A percentile compares a stretch with the other conserved stretches of the same genome.
These are phyloP conservation scores for Schrankia costaestrigalis DNA, from an alignment of 2,888 invertebrate genomes.

Conservation along the genomic window DNA sequence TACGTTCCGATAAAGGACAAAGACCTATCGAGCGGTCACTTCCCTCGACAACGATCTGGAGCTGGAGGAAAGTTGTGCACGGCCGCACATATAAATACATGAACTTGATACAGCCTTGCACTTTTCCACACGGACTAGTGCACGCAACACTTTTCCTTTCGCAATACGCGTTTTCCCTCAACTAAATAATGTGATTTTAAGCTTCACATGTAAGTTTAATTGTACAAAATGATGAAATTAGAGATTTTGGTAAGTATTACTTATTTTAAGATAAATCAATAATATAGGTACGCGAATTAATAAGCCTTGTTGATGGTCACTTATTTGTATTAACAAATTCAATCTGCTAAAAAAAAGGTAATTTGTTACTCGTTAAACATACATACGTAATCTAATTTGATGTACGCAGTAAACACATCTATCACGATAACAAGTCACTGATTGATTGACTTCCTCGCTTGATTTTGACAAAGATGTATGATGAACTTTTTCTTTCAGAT, in stretches of 20 bases:
- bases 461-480: conserved; percentile 36
- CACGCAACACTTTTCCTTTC: conserved; percentile 68
- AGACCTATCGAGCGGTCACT: conserved; percentile 72
- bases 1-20: conserved; percentile 70
- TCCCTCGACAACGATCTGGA: conserved; percentile 65
- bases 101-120: conserved; percentile 71
- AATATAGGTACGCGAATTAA: too few species aligned
- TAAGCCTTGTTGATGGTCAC: too few species aligned
- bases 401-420: conserved; percentile 16
- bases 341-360: too few species aligned
- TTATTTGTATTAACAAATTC: background rate
- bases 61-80: conserved; percentile 67
- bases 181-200: conserved; percentile 56
- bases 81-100: conserved; percentile 71
- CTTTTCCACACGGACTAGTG: conserved; percentile 63
- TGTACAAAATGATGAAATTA: conserved; percentile 51
- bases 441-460: conserved; percentile 46
- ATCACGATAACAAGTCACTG: conserved; percentile 30
- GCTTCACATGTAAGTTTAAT: conserved; percentile 20
- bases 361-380: conserved; percentile 24
- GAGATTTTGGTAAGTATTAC: conserved; percentile 64
- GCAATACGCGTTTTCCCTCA: conserved; percentile 44
- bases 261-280: conserved; percentile 11
- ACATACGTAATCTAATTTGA: conserved; percentile 15
- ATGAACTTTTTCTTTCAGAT: conserved; percentile 53